Evolutionary conservation across 2,888 invertebrate genomes (phyloP).

Genomic region (Rhorus exstirpatorius): DNA sequence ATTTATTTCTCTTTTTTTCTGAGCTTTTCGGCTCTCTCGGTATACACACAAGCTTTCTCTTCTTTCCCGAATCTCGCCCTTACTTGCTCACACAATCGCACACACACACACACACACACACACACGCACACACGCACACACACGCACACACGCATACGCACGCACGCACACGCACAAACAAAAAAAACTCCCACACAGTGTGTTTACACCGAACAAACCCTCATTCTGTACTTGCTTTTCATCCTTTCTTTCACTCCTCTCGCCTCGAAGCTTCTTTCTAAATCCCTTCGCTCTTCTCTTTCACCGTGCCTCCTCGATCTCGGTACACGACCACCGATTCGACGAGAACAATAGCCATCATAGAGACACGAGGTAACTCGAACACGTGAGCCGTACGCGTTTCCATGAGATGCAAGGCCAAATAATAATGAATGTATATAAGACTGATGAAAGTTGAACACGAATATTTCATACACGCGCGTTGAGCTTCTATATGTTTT

Average conservation of each 20-base stretch:
- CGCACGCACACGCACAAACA: background rate
- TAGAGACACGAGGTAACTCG: conserved; percentile 31
- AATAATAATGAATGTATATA: conserved; percentile 53
- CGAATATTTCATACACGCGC: conserved; percentile 49
- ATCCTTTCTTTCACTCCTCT: conserved; percentile 46
- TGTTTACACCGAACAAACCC: conserved; percentile 71
- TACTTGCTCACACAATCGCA: conserved; percentile 9
- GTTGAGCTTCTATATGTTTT: background rate
- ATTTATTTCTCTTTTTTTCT: conserved; percentile 28
- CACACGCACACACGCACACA: background rate
- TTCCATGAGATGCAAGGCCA: conserved; percentile 34
- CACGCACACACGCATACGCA: conserved; percentile 12
- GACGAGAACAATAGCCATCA: conserved; percentile 61
- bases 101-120: conserved; percentile 16
- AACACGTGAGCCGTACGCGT: conserved; percentile 31
- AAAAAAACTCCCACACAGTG: conserved; percentile 34
- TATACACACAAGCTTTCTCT: conserved; percentile 37
- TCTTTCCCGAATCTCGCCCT: conserved; percentile 49
- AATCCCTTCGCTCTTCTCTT: conserved; percentile 54
- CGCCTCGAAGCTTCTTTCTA: conserved; percentile 58
- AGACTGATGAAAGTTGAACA: conserved; percentile 49
- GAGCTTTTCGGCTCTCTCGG: conserved; percentile 56
- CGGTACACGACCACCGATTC: conserved; percentile 59
- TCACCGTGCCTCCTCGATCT: conserved; percentile 36
- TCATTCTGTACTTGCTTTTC: conserved; percentile 60